Conservation (phyloP, 2,797 vertebrate species). For the Sebastes oblongus region DNA sequence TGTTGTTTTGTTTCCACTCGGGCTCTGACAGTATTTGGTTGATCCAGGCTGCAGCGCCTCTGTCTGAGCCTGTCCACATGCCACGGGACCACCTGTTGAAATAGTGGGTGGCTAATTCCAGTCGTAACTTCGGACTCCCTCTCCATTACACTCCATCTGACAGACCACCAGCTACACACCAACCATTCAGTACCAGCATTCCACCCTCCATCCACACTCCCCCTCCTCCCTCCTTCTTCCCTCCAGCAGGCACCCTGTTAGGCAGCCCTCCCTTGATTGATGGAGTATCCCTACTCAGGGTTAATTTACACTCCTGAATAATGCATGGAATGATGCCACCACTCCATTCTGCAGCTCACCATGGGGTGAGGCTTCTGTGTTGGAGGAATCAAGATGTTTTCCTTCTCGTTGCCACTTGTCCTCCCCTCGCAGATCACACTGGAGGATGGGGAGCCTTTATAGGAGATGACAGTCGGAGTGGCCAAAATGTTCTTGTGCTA, state of each 20-base stretch:
- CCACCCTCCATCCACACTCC: constrained; percentile 74
- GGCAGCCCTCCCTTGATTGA: constrained; percentile 90
- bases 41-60: neutral
- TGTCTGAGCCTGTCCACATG: constrained; percentile 56
- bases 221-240: constrained; percentile 75
- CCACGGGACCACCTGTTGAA: constrained; percentile 89
- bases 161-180: constrained; percentile 77
- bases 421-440: constrained; percentile 63
- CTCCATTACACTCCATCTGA: constrained; percentile 82
- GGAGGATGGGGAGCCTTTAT: constrained; percentile 77
- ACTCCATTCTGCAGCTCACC: constrained; percentile 86
- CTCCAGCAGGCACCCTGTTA: constrained; percentile 83
- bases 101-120: constrained; percentile 86
- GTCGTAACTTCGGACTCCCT: constrained; percentile 83
- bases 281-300: constrained; percentile 90
- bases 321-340: constrained; percentile 85
- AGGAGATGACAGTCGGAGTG: constrained; percentile 73
- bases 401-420: constrained; percentile 59
- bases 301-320: constrained; percentile 93
- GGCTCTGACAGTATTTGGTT: constrained; percentile 8
- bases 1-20: constrained; percentile 20
- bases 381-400: constrained; percentile 75
- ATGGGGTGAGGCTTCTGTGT: constrained; percentile 84
- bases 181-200: constrained; percentile 71
- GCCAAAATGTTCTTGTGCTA: constrained; percentile 76